Evolutionary conservation across 2,113 vertebrate species (phyloP).

Genomic region (Setophaga petechia): DNA sequence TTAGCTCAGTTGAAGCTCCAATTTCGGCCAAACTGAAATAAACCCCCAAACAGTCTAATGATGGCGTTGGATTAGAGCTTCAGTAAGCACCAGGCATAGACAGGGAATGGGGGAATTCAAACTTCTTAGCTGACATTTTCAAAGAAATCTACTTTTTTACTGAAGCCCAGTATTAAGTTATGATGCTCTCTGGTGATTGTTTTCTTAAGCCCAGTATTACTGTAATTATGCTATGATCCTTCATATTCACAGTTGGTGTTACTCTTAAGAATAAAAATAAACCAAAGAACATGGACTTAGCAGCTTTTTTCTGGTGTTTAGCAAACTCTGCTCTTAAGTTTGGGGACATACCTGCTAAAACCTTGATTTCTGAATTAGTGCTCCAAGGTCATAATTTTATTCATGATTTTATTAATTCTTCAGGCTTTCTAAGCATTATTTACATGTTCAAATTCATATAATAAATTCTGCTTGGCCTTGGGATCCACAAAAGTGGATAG

Average conservation of each 20-base stretch:
- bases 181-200: neutral
- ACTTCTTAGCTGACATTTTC: neutral
- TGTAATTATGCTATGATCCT: neutral
- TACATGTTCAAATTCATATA: neutral
- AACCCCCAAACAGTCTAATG: neutral
- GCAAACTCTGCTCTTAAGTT: neutral
- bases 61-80: neutral
- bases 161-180: neutral
- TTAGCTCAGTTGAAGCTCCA: neutral
- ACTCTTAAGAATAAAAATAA: neutral
- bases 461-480: neutral
- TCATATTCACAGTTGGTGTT: neutral
- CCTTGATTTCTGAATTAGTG: neutral
- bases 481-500: neutral
- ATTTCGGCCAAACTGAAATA: neutral
- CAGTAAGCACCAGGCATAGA: neutral
- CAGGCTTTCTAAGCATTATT: neutral
- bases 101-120: neutral
- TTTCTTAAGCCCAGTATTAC: neutral
- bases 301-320: neutral
- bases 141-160: neutral
- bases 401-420: neutral
- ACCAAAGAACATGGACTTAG: neutral
- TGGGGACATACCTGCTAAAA: fast-evolving
- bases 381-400: neutral